Base-by-base conservation (phyloP, 2,888 invertebrate genomes). In the Tethea ocularis region DNA sequence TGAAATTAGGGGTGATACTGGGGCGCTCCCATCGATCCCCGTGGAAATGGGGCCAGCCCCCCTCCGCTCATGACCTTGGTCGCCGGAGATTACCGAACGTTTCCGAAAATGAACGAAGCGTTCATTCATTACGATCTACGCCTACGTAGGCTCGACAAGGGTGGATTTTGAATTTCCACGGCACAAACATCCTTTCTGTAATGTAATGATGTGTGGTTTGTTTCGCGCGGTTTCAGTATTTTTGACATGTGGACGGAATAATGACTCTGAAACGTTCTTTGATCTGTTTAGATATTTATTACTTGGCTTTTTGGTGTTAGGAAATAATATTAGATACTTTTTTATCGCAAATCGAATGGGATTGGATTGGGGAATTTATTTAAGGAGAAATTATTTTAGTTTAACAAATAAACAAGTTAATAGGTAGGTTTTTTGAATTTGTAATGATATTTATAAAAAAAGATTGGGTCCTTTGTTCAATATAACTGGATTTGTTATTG, bases 21-120 rank as follows among this genome's bases (percentile, higher is more conserved):
- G 77, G 83, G 83, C 81, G 87, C 85, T 83, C 86, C 89, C 92
- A 93, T 93, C 93, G 93, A 93, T 93, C 89, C 33, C 77, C 78
- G 80, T 82, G 84, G 84, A 88, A 91, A 88, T 79, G 88, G 85
- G 86, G 89, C 86, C 90, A 85, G 72, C 64, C 76, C 75, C 80
- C 78, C 81, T 75, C 74, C 65, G 68, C 77, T 71, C 74, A 72
- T 82, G 88, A 89, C 89, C 90, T 90, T 91, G 89, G 77, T 66
- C 33, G 67, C 63, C 85, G 86, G 77, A 82, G 75, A 75, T 69
- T 62, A 77, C 76, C 93, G 93, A 91, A 51, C 68, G 60, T 56
- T 69, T 58, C 83, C 92, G 89, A 87, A 83, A 80, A 70, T 67
- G 5, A 57, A 74, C 88, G 90, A 89, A 72, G 72, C 66, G 66